These are phyloP conservation scores for Agrilus planipennis DNA, from an alignment of 1,140 invertebrate species.

Conservation along the genomic window DNA sequence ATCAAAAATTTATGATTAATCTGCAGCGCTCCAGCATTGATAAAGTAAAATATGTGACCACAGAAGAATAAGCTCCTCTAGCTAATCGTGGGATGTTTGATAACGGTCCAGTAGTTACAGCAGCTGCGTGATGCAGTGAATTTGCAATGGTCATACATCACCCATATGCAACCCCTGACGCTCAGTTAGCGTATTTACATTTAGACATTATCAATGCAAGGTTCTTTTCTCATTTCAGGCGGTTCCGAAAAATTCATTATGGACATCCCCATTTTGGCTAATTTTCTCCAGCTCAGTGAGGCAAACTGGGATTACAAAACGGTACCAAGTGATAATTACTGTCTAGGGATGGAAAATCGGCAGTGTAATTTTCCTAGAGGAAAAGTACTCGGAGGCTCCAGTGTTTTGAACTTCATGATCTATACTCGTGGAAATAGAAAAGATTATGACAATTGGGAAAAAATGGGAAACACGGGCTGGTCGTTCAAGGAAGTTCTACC, in stretches of 20 bases:
- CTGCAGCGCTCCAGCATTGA: too few relatives aligned
- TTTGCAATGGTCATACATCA: too few relatives aligned
- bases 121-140: too few relatives aligned
- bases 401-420: constrained; percentile 83
- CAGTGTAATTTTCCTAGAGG: constrained; percentile 60
- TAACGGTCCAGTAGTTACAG: too few relatives aligned
- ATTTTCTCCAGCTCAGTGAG: constrained; percentile 46
- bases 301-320: constrained; percentile 49
- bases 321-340: constrained; percentile 39
- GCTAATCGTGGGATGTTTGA: too few relatives aligned
- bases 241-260: constrained; percentile 44
- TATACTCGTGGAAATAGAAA: constrained; percentile 65
- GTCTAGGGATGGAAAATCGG: constrained; percentile 36
- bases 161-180: too few relatives aligned
- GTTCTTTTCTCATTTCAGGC: constrained; percentile 29
- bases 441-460: constrained; percentile 70
- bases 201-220: too few relatives aligned
- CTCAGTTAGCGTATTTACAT: too few relatives aligned
- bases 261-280: constrained; percentile 53
- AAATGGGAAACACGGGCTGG: constrained; percentile 67
- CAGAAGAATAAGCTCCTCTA: too few relatives aligned
- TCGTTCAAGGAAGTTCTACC: constrained; percentile 65
- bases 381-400: constrained; percentile 73
- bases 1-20: too few relatives aligned
- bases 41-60: too few relatives aligned